Evolutionary conservation across 2,797 vertebrate species (phyloP).

Genomic region (Arctocebus calabarensis): DNA sequence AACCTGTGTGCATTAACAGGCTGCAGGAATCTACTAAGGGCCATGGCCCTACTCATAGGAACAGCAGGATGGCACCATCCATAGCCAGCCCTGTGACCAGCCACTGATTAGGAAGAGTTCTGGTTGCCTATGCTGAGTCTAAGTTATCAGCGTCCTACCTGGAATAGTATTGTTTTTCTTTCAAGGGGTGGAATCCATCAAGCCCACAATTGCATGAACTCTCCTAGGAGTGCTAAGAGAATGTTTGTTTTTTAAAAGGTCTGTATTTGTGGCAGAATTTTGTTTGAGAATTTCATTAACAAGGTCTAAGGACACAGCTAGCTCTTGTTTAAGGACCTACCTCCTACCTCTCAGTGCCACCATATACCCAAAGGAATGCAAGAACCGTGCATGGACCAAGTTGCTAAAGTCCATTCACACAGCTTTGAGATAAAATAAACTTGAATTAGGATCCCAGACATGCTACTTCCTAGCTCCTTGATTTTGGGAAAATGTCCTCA

Average conservation of each 20-base stretch:
- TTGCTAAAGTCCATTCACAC: background rate
- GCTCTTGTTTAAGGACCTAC: background rate
- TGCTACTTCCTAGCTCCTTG: background rate
- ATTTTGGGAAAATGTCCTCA: background rate
- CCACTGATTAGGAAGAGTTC: background rate
- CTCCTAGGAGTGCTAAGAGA: background rate
- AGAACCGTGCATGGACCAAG: background rate
- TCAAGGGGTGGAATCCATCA: background rate
- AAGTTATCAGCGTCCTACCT: background rate
- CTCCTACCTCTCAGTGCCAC: background rate
- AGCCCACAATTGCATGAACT: background rate
- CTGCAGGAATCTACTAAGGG: background rate
- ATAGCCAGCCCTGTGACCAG: background rate
- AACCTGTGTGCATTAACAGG: rapidly evolving
- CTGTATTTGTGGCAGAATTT: background rate
- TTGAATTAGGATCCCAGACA: background rate
- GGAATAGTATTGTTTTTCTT: background rate
- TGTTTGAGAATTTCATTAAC: background rate
- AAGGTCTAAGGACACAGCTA: background rate
- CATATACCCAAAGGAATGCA: background rate
- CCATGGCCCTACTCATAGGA: no score
- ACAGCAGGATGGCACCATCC: background rate
- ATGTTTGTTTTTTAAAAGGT: background rate
- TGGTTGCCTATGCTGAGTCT: background rate
- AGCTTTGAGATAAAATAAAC: background rate